Evolutionary conservation across 2,113 vertebrate genomes (phyloP), one percentile per base, ranked within the genome.

Genomic region (Toxotes chatareus): DNA sequence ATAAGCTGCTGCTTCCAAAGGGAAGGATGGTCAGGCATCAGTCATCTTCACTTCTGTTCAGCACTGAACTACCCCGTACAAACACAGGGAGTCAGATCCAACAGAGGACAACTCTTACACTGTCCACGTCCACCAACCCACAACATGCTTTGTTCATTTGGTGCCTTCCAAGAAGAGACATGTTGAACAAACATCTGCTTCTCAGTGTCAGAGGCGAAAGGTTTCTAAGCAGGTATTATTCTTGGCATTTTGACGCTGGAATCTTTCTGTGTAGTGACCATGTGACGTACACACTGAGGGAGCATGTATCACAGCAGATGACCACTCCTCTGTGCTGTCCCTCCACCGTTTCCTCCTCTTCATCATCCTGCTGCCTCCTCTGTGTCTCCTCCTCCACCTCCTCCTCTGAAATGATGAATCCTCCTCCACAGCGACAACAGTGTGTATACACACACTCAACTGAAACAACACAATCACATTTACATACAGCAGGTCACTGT

Each of bases 241-340:
- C 7, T 17, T 72, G 9, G 9, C 61, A 64, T 62, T 68, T 73
- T 61, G 16, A 62, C 0, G 11, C 40, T 16, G 32, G 10, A 46
- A 49, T 75, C 8, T 69, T 44, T 73, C 1, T 36, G 6, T 63
- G 31, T 42, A n/a, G 17, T 27, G 82, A 21, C 71, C 86, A 87
- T 10, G 73, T 93, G 38, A 95, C 88, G 11, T 76, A 84, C n/a
- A 95, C 84, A 75, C 92, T 93, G 77, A 95, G 93, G 4, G 95
- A 95, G 60, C 95, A 95, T 0, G 94, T 94, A 38, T 95, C 91
- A 38, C 95, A 95, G 90, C 94, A 94, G 9, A 95, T 88, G 2
- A 93, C 73, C 19, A 89, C 63, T 68, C 82, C 90, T 51, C 47
- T 70, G 14, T 53, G 46, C 13, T 13, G 42, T 14, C 55, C 73